Evolutionary conservation across 1,140 invertebrate species (phyloP), one percentile per base, ranked within the genome.

Genomic region (Lepidurus couesii): DNA sequence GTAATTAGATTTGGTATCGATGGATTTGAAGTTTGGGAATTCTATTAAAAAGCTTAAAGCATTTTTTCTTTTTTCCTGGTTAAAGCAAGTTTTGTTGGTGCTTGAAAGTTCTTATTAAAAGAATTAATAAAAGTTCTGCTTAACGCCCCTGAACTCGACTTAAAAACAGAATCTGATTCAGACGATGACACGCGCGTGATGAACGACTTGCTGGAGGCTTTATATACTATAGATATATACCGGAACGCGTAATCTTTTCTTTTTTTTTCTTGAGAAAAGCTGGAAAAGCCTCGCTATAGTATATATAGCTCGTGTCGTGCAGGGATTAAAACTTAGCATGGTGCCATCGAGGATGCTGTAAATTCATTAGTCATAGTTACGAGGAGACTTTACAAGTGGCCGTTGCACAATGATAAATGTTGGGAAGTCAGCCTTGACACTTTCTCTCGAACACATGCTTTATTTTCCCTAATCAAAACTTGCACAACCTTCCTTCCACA

Each of bases 281-380:
- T n/a, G 21, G 53, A 1, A 65, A 65, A 65, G 13, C 13, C 4
- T 7, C 4, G 13, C 3, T 7, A 21, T n/a, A 65, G 53, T 65
- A 16, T 65, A 16, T 65, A 65, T 65, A 65, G 53, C 53, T 65
- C 53, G 53, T 65, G 53, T 65, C 53, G 53, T 65, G 53, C 16
- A n/a, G 53, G 53, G 53, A 65, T 65, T 65, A 65, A 65, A 65
- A 65, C 53, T 65, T 65, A n/a, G 53, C 53, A 65, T 65, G 53
- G 53, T 65, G 13, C 53, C 53, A 65, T 11, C 16, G 53, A 65
- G 21, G 53, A 65, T 21, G 53, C 53, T 65, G 53, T 21, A 65
- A 65, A 65, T 65, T 65, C 53, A 65, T 65, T 65, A 65, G 53
- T 65, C 53, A 65, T 13, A 65, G 53, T 65, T 65, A 65, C 53